These are phyloP conservation scores for Orthonyx spaldingii DNA, from an alignment of 2,113 vertebrate genomes.

Conservation along the genomic window DNA sequence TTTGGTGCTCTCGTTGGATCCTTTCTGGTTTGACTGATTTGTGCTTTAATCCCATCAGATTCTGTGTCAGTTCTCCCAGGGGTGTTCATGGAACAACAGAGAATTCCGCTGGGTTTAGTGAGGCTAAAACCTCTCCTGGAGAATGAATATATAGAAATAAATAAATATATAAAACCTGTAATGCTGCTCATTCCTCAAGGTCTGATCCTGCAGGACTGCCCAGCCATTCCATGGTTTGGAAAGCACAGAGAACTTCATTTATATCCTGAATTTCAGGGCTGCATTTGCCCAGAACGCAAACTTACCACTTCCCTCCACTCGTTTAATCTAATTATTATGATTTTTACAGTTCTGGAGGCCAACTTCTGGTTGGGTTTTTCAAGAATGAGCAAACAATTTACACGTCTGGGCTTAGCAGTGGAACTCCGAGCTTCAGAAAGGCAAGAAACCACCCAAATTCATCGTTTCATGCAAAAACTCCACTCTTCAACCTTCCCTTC, in stretches of 20 bases:
- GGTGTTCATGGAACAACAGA: not conserved
- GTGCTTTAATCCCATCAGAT: not conserved
- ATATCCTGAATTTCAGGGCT: not conserved
- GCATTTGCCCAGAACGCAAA: not conserved
- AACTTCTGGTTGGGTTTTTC: rapidly evolving
- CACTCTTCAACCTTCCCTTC: not conserved
- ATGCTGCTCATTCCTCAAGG: not conserved
- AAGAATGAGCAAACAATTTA: not conserved
- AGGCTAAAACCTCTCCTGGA: not conserved
- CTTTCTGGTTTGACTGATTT: not conserved
- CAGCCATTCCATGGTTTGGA: not conserved
- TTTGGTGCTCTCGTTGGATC: not conserved
- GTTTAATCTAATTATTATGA: not conserved
- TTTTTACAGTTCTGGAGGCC: not conserved
- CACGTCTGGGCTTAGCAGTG: not conserved
- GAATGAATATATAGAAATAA: not conserved
- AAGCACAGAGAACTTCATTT: not conserved
- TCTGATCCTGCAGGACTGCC: not conserved
- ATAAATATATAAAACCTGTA: not conserved
- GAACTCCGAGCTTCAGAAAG: not conserved
- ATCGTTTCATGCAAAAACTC: too few relatives aligned
- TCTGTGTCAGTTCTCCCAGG: not conserved
- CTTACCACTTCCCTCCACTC: not conserved
- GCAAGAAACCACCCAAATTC: not conserved
- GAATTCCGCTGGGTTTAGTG: not conserved